phyloP scores from a whole-genome alignment of 2,888 invertebrate genomes.

The Caenorhabditis sulstoni region DNA sequence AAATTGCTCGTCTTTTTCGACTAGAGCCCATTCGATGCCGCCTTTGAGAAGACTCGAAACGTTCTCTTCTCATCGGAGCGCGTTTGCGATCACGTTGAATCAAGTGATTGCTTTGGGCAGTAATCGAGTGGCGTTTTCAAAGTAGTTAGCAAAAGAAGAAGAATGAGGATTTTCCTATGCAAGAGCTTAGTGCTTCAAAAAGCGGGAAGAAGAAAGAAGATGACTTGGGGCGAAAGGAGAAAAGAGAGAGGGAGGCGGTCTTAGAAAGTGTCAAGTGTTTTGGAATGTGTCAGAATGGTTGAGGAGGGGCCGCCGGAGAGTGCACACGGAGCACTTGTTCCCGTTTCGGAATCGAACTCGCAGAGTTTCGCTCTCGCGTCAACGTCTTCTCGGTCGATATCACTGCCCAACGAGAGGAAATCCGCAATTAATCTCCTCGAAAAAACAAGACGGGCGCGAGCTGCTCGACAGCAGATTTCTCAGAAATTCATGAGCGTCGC shows the following conservation, averaged over 20 bases:
- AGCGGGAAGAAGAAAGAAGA: conserved; percentile 16
- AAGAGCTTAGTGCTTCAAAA: conserved; percentile 23
- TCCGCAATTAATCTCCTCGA: conserved; percentile 24
- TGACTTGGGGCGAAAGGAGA: too few species aligned
- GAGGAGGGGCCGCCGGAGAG: conserved; percentile 26
- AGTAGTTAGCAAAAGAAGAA: background rate
- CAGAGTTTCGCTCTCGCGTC: too few species aligned
- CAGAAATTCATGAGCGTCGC: too few species aligned
- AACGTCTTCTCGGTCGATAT: background rate
- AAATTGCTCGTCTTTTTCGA: too few species aligned
- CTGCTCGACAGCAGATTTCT: conserved; percentile 2
- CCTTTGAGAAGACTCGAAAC: too few species aligned
- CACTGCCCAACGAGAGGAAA: background rate
- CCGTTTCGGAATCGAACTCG: conserved; percentile 7
- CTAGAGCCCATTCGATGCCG: too few species aligned
- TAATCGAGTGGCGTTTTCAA: background rate
- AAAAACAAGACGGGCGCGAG: conserved; percentile 9
- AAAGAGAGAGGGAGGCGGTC: conserved; percentile 5
- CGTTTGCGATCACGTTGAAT: too few species aligned
- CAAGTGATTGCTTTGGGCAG: too few species aligned
- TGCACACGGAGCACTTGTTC: conserved; percentile 31
- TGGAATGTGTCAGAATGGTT: conserved; percentile 48
- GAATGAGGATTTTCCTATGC: conserved; percentile 1
- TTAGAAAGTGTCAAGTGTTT: conserved; percentile 48
- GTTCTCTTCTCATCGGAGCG: too few species aligned